Evolutionary conservation across 1,140 invertebrate genomes (phyloP).

Genomic region (Lepidurus apus): DNA sequence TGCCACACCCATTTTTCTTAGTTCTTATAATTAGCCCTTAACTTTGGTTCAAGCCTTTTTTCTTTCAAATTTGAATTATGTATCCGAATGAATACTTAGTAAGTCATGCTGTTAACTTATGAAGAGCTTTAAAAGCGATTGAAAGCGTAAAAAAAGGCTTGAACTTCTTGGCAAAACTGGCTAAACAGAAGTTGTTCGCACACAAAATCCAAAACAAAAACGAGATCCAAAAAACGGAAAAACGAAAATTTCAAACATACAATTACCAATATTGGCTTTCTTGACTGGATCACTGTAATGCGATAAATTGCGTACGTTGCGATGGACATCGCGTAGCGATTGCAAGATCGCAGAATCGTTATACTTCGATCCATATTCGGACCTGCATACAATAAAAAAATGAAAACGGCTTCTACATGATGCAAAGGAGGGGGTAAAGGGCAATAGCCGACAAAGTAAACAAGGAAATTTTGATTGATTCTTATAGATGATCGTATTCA

Average conservation of each 20-base stretch:
- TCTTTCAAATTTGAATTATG: neutral
- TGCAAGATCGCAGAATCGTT: conserved; percentile 27
- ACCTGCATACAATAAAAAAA: neutral
- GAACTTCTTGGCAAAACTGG: conserved; percentile 6
- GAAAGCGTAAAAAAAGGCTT: conserved; percentile 9
- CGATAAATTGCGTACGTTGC: conserved; percentile 27
- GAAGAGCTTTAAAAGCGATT: neutral
- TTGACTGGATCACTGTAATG: conserved; percentile 29
- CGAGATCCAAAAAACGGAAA: neutral
- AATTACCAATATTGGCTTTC: conserved; percentile 27
- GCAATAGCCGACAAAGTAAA: neutral
- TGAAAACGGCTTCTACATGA: neutral
- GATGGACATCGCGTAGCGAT: conserved; percentile 28
- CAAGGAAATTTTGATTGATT: neutral
- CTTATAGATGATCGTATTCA: conserved; percentile 12
- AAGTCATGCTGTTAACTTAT: neutral
- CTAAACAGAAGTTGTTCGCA: neutral
- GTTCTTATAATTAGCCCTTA: neutral
- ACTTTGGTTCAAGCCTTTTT: conserved; percentile 21
- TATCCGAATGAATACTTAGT: neutral
- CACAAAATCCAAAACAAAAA: neutral
- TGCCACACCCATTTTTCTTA: neutral
- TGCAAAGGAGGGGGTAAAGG: neutral
- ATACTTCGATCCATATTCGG: conserved; percentile 18
- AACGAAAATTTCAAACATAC: neutral